Percentiles rank a stretch among this genome's conserved stretches.
phyloP scores from a whole-genome alignment of 2,888 invertebrate genomes.

The Meganola albula region DNA sequence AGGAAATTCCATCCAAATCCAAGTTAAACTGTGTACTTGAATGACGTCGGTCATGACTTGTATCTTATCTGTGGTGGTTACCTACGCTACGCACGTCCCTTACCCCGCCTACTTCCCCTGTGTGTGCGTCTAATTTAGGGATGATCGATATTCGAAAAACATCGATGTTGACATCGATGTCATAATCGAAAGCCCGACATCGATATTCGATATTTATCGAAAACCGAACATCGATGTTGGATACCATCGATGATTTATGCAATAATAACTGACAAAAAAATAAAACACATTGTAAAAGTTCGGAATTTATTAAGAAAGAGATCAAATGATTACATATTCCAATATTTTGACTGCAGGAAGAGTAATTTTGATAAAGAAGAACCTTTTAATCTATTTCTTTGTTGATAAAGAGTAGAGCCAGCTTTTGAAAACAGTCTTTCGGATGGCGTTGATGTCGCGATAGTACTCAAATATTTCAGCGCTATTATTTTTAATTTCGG shows the following conservation, averaged over 20 bases:
- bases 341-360: slow-evolving; percentile 1
- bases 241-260: slow-evolving; percentile 6
- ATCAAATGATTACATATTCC: slow-evolving; percentile 6
- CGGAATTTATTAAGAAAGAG: slow-evolving; percentile 1
- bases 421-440: slow-evolving; percentile 2
- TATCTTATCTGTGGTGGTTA: too few relatives aligned
- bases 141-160: too few relatives aligned
- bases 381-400: not conserved
- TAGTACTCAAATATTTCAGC: not conserved
- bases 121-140: too few relatives aligned
- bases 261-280: slow-evolving; percentile 4
- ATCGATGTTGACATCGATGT: not conserved
- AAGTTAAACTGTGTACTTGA: too few relatives aligned
- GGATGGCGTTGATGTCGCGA: slow-evolving; percentile 1
- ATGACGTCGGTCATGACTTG: too few relatives aligned
- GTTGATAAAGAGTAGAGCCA: slow-evolving; percentile 1
- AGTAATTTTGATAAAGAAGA: not conserved
- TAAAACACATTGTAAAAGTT: slow-evolving; percentile 4
- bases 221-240: slow-evolving; percentile 6
- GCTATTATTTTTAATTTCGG: not conserved
- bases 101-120: too few relatives aligned
- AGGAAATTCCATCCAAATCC: too few relatives aligned
- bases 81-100: too few relatives aligned
- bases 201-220: not conserved
- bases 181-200: not conserved